phyloP scores from a whole-genome alignment of 1,140 invertebrate genomes.

The Manduca sexta region DNA sequence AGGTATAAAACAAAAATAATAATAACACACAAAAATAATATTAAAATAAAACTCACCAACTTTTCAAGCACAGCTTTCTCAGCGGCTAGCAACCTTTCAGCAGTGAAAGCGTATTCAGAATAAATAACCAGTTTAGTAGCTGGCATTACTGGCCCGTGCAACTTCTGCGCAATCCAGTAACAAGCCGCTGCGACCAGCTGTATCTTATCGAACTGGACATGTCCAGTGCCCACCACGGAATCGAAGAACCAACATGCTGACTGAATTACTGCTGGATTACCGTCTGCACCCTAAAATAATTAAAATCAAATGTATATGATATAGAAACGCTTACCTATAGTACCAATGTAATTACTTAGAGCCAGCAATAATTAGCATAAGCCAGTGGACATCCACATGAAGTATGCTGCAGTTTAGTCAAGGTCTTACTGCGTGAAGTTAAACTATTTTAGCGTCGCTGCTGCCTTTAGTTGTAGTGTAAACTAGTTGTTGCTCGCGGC shows the following conservation, averaged over 20 bases:
- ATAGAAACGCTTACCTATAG: no score
- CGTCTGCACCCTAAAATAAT: conserved; percentile 27
- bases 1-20: no score
- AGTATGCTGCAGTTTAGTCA: no score
- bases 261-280: conserved; percentile 38
- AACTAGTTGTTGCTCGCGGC: no score
- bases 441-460: no score
- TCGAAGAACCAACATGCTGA: conserved; percentile 48
- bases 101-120: conserved; percentile 29
- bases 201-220: conserved; percentile 26
- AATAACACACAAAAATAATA: neutral
- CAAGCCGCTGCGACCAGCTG: conserved; percentile 44
- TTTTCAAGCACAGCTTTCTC: conserved; percentile 36
- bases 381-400: no score
- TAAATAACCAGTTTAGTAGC: conserved; percentile 32
- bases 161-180: conserved; percentile 52
- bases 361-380: no score
- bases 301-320: no score
- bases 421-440: no score
- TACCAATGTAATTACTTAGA: no score
- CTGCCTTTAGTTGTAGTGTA: no score
- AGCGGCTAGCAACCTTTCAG: conserved; percentile 22
- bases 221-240: conserved; percentile 15
- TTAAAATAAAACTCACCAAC: conserved; percentile 33
- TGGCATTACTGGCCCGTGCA: conserved; percentile 20